Evolutionary conservation across 2,888 invertebrate species (phyloP).

Genomic region (Drosophila leonis): DNA sequence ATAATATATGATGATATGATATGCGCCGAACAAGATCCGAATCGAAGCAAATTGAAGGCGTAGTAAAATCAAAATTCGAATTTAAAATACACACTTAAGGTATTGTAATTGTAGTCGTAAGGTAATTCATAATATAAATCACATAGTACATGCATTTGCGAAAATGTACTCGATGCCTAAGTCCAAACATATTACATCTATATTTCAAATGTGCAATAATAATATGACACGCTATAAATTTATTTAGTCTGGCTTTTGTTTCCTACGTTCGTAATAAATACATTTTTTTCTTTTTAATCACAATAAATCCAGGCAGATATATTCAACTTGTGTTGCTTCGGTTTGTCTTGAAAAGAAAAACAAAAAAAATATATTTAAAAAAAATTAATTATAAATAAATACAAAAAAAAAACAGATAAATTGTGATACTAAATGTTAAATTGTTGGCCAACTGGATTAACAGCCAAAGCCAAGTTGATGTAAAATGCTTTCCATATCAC

Average conservation of each 20-base stretch:
- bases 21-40: constrained; percentile 33
- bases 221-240: constrained; percentile 74
- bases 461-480: constrained; percentile 46
- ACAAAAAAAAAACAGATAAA: constrained; percentile 66
- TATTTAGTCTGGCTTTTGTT: constrained; percentile 75
- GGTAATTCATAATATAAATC: constrained; percentile 29
- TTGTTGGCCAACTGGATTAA: constrained; percentile 51
- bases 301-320: constrained; percentile 45
- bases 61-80: constrained; percentile 84
- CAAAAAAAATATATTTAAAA: constrained; percentile 15
- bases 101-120: constrained; percentile 51
- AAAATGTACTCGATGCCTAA: constrained; percentile 20
- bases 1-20: constrained; percentile 27
- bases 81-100: constrained; percentile 71
- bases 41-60: constrained; percentile 55
- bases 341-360: constrained; percentile 47
- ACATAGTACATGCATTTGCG: constrained; percentile 24
- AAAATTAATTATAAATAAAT: constrained; percentile 9
- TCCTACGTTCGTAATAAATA: constrained; percentile 70
- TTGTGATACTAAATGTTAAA: constrained; percentile 79
- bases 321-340: constrained; percentile 63
- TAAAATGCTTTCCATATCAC: constrained; percentile 80
- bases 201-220: constrained; percentile 73
- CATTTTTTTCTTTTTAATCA: constrained; percentile 38
- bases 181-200: constrained; percentile 45